These are phyloP conservation scores for Onychomys leucogaster DNA, from an alignment of 2,797 vertebrate genomes.

Conservation along the genomic window DNA sequence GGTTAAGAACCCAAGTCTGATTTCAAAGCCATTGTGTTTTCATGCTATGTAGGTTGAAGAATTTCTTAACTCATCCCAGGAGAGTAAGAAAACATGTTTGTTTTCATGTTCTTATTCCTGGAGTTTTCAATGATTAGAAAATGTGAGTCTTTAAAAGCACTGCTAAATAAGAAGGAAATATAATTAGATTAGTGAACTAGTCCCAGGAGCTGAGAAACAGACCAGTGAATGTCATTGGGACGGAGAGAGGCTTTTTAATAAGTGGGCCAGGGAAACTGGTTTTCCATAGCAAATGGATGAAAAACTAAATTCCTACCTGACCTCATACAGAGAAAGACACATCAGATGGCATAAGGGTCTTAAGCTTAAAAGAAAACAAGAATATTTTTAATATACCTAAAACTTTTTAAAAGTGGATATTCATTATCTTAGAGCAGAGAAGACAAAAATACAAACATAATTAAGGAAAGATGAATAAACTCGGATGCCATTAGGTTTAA, in stretches of 20 bases:
- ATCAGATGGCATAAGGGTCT: neutral
- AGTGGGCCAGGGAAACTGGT: neutral
- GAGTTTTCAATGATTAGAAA: neutral
- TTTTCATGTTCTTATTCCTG: conserved; percentile 20
- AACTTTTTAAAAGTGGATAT: neutral
- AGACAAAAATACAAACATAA: conserved; percentile 18
- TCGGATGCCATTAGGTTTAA: neutral
- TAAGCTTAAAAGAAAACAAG: conserved; percentile 44
- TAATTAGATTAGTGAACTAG: neutral
- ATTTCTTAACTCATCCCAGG: neutral
- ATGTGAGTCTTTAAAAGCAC: conserved; percentile 17
- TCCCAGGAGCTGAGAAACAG: neutral
- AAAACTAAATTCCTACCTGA: conserved; percentile 47
- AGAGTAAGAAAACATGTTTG: conserved; percentile 33
- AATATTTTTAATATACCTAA: neutral
- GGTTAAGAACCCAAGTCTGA: conserved; percentile 59
- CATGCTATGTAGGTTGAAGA: neutral
- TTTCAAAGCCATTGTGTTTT: conserved; percentile 66
- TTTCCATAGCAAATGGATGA: conserved; percentile 43
- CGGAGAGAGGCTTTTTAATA: neutral
- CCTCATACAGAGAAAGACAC: conserved; percentile 43
- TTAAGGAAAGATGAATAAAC: conserved; percentile 27
- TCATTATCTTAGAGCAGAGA: neutral
- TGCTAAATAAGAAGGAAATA: neutral
- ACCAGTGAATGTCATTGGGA: neutral